Base-by-base conservation (phyloP, 1,140 invertebrate species). In the Contarinia nasturtii region DNA sequence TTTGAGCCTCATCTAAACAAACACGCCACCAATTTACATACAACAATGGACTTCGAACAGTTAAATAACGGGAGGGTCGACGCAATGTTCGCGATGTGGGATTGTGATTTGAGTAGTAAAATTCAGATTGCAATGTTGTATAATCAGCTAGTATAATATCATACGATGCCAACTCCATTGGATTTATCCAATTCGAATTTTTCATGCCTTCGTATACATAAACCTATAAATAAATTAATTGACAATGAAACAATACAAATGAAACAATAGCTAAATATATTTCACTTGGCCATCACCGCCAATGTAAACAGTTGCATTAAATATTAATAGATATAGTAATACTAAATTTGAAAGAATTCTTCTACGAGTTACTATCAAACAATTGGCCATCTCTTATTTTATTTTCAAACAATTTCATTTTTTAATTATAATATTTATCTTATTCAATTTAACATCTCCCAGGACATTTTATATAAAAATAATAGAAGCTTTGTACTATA, bases 1-100 rank as follows among this genome's bases (percentile, higher is more conserved):
- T 83, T 66, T 88, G 84, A 36, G 82, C 83, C 67, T 88, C 84
- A 66, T 88, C 84, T 12, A 87, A 63, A 58, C 80, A 83, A 20
- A 86, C 65, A 37, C 84, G 67, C 82, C 81, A 86, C 79, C 80
- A 88, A 44, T 77, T 60, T 1, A 87, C 67, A 55, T 72, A 69
- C 1, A 72, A 61, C 1, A 87, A 59, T 5, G 84, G 81, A 22
- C 74, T 70, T 5, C 67, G 68, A 10, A 69, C 63, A 1, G 53
- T 53, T 49, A 62, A 56, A 38, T 53, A 60, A 4, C 44, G 42
- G 41, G 52, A 50, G 36, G 57, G 47, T 33, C 53, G 53, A 2
- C 60, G 53, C 49, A 58, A 51, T 7, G 45, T 48, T 2, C 58
- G 53, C 15, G 55, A 45, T 2, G 51, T 53, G 33, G 49, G 46